These are phyloP conservation scores for Allolobophora icterica DNA, from an alignment of 2,888 invertebrate species.

Conservation along the genomic window DNA sequence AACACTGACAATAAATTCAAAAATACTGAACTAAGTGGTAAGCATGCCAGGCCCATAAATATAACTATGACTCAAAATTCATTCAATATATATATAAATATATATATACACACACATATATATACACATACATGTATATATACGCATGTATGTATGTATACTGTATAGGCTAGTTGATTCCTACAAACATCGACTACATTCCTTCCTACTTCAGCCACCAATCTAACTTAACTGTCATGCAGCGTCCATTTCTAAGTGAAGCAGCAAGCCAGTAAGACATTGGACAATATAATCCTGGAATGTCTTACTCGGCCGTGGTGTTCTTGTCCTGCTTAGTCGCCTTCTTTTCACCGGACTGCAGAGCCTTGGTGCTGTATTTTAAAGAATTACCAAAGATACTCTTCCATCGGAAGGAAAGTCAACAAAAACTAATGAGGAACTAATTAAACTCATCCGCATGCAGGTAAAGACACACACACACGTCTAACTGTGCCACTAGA, in stretches of 20 bases:
- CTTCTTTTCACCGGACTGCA: neutral
- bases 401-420: neutral
- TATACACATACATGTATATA: neutral
- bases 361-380: conserved; percentile 25
- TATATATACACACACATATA: too few species aligned
- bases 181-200: neutral
- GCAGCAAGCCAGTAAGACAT: neutral
- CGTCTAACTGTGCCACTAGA: neutral
- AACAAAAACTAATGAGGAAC: neutral
- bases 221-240: conserved; percentile 5
- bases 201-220: neutral
- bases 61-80: too few species aligned
- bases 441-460: neutral
- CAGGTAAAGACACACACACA: neutral
- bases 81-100: too few species aligned
- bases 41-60: neutral
- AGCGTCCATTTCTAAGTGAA: neutral
- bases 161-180: neutral
- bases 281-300: neutral
- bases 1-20: too few species aligned
- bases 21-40: too few species aligned
- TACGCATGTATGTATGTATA: neutral
- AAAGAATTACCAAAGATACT: conserved; percentile 4
- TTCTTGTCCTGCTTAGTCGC: conserved; percentile 18
- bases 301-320: neutral